phyloP scores from a whole-genome alignment of 2,113 vertebrate species.

The Natator depressus region DNA sequence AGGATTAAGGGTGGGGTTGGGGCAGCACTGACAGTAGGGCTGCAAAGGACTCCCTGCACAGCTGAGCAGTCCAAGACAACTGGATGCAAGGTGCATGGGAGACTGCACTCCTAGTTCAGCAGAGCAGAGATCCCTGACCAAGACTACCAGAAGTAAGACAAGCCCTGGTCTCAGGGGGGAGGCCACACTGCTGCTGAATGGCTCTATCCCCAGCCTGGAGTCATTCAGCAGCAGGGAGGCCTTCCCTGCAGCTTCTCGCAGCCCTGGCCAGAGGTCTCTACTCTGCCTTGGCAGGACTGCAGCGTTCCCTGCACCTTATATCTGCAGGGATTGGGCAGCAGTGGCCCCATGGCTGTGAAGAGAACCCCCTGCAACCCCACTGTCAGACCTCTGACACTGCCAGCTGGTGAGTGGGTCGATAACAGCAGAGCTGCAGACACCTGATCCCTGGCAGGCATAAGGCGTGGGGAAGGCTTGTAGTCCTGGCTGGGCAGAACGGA shows the following conservation, averaged over 20 bases:
- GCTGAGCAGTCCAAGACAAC: not conserved
- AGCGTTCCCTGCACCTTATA: not conserved
- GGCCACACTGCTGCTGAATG: not conserved
- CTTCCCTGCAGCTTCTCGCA: not conserved
- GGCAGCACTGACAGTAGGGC: not conserved
- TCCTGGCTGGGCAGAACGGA: not conserved
- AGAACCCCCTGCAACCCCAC: not conserved
- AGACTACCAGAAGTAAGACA: not conserved
- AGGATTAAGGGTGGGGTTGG: not conserved
- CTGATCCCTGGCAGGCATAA: not conserved
- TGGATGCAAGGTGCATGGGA: not conserved
- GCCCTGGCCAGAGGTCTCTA: not conserved
- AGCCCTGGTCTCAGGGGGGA: not conserved
- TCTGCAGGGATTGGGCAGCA: not conserved
- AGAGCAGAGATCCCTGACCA: not conserved
- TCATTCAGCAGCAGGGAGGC: not conserved
- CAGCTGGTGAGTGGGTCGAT: not conserved
- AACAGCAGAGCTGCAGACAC: too few species aligned
- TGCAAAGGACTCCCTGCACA: not conserved
- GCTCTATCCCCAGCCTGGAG: not conserved
- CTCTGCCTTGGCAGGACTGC: not conserved
- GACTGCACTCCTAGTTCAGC: not conserved
- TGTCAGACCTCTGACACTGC: not conserved
- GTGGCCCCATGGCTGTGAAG: not conserved
- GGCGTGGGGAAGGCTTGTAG: not conserved